phyloP scores from a whole-genome alignment of 2,113 vertebrate genomes.

The Bombycilla garrulus region DNA sequence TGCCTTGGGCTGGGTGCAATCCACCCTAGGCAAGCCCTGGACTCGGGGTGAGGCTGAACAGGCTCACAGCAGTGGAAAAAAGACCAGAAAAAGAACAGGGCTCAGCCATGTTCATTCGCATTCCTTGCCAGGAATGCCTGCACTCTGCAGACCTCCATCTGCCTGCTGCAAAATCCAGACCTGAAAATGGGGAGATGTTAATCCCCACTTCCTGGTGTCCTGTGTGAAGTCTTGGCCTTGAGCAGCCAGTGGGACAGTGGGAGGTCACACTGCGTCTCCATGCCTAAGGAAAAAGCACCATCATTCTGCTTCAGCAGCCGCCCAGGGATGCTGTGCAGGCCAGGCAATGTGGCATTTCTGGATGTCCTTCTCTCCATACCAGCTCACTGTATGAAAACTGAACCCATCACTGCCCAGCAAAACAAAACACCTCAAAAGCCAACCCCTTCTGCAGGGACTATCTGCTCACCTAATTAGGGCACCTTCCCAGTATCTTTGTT shows the following conservation, averaged over 20 bases:
- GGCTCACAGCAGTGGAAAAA: background rate
- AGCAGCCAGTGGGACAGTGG: background rate
- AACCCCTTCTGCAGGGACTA: background rate
- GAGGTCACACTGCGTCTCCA: accelerated
- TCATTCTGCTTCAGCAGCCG: background rate
- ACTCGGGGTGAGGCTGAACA: background rate
- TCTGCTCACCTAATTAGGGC: background rate
- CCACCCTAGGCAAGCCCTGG: background rate
- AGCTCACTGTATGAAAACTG: background rate
- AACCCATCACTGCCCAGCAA: background rate
- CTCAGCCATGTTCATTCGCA: accelerated
- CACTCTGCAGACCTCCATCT: background rate
- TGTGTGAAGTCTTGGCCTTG: background rate
- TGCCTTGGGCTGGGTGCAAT: accelerated
- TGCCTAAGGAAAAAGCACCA: background rate
- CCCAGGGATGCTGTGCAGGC: background rate
- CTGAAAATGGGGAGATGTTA: background rate
- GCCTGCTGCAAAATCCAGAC: background rate
- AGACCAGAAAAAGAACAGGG: background rate
- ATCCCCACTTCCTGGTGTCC: accelerated
- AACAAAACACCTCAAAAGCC: background rate
- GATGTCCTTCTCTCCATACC: accelerated
- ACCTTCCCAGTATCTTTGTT: background rate
- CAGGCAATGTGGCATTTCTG: accelerated
- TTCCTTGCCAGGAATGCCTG: background rate